Evolutionary conservation across 2,113 vertebrate genomes (phyloP).

Genomic region (Prolemur simus): DNA sequence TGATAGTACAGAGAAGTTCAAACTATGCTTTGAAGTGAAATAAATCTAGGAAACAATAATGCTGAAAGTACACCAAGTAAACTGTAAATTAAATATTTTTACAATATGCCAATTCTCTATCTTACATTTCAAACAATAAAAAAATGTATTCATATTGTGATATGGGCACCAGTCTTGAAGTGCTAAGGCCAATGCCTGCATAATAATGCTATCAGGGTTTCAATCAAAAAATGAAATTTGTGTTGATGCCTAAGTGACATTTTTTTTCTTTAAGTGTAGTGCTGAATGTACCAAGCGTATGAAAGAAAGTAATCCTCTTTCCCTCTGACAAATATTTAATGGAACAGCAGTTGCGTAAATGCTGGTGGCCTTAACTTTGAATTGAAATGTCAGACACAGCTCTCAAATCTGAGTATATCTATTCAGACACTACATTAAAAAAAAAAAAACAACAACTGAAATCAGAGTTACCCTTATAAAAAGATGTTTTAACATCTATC

Average conservation of each 20-base stretch:
- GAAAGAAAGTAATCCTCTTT: slow-evolving; percentile 63
- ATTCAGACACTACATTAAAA: slow-evolving; percentile 54
- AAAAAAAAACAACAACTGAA: slow-evolving; percentile 50
- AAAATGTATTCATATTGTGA: not conserved
- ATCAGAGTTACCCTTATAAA: slow-evolving; percentile 43
- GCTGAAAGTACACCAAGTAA: slow-evolving; percentile 39
- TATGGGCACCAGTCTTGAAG: slow-evolving; percentile 60
- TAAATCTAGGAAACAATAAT: slow-evolving; percentile 27
- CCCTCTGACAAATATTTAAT: slow-evolving; percentile 81
- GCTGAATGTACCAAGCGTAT: slow-evolving; percentile 46
- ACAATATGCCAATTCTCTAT: slow-evolving; percentile 18
- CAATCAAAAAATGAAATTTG: slow-evolving; percentile 69
- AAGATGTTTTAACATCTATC: slow-evolving; percentile 69
- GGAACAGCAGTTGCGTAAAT: slow-evolving; percentile 69
- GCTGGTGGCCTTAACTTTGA: slow-evolving; percentile 68
- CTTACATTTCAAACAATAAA: slow-evolving; percentile 69
- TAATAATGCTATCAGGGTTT: slow-evolving; percentile 66
- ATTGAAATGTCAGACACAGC: slow-evolving; percentile 78
- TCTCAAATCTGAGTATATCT: slow-evolving; percentile 36
- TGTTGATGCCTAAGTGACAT: slow-evolving; percentile 72
- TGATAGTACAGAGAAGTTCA: slow-evolving; percentile 6
- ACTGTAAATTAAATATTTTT: slow-evolving; percentile 66
- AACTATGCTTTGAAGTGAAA: slow-evolving; percentile 36
- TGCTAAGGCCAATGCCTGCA: slow-evolving; percentile 38
- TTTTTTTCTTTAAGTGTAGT: slow-evolving; percentile 66